Evolutionary conservation across 2,113 vertebrate genomes (phyloP).

Genomic region (Lampris incognitus): DNA sequence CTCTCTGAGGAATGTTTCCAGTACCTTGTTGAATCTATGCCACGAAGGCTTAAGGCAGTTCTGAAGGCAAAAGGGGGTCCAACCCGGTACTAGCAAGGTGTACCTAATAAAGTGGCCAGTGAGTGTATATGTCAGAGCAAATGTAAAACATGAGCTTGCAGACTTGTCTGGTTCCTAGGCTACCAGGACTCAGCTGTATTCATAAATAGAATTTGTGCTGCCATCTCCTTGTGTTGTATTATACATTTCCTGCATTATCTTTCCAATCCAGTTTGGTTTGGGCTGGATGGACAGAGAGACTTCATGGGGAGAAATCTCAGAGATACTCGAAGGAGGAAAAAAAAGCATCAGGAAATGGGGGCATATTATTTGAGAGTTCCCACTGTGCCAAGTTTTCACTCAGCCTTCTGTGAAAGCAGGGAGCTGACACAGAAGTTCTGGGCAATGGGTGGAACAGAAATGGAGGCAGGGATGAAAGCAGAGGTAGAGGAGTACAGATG

Average conservation of each 20-base stretch:
- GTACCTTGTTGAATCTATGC: too few relatives aligned
- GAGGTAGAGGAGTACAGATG: slow-evolving; percentile 4
- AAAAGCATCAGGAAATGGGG: neutral
- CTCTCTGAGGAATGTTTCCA: too few relatives aligned
- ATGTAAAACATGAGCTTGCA: too few relatives aligned
- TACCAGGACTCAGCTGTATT: neutral
- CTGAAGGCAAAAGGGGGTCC: too few relatives aligned
- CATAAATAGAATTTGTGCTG: neutral
- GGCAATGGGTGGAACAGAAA: slow-evolving; percentile 32
- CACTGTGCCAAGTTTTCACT: slow-evolving; percentile 15
- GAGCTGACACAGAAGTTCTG: slow-evolving; percentile 42
- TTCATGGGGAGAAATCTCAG: neutral
- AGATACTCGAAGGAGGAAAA: neutral
- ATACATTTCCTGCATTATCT: neutral
- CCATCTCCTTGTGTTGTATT: slow-evolving; percentile 8
- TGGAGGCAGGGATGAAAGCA: slow-evolving; percentile 28
- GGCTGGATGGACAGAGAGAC: neutral
- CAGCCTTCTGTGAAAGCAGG: neutral
- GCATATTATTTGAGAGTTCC: slow-evolving; percentile 21
- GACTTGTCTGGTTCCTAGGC: too few relatives aligned
- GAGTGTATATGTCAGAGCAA: too few relatives aligned
- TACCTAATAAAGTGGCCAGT: too few relatives aligned
- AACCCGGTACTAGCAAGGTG: too few relatives aligned
- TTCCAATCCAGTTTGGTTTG: neutral
- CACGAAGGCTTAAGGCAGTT: too few relatives aligned